Evolutionary conservation across 1,140 invertebrate genomes (phyloP).

Genomic region (Drosophila ohnishii): DNA sequence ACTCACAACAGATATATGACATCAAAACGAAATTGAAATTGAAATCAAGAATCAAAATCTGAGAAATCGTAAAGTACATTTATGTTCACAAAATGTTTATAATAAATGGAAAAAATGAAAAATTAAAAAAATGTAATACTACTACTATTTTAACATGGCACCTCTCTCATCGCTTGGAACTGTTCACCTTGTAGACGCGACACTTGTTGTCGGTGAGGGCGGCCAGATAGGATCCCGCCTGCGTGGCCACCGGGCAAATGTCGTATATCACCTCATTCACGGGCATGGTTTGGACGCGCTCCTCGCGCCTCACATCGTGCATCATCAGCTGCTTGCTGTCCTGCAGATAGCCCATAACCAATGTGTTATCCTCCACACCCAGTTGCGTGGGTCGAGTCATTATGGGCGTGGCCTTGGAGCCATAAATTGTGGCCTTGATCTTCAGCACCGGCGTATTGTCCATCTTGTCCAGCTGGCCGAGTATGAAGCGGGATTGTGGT

Average conservation of each 20-base stretch:
- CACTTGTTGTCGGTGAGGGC: slow-evolving; percentile 87
- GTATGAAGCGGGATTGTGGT: slow-evolving; percentile 86
- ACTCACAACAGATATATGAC: slow-evolving; percentile 14
- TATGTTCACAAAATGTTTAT: slow-evolving; percentile 43
- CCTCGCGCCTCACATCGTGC: slow-evolving; percentile 87
- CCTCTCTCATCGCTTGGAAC: slow-evolving; percentile 27
- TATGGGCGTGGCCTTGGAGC: slow-evolving; percentile 86
- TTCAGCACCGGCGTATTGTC: slow-evolving; percentile 83
- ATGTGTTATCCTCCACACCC: slow-evolving; percentile 84
- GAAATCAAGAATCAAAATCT: slow-evolving; percentile 54
- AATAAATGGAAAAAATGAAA: slow-evolving; percentile 28
- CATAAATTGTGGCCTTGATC: slow-evolving; percentile 85
- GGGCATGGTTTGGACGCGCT: slow-evolving; percentile 85
- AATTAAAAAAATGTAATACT: slow-evolving; percentile 6
- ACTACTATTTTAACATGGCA: slow-evolving; percentile 15
- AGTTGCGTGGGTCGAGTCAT: slow-evolving; percentile 87
- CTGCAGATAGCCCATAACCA: slow-evolving; percentile 88
- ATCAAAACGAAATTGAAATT: background rate
- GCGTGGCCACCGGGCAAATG: slow-evolving; percentile 84
- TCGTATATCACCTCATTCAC: slow-evolving; percentile 87
- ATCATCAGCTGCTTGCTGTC: slow-evolving; percentile 85
- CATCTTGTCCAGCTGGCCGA: slow-evolving; percentile 84
- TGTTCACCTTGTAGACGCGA: slow-evolving; percentile 85
- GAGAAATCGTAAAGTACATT: slow-evolving; percentile 16
- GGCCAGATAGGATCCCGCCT: slow-evolving; percentile 84